These are phyloP conservation scores for Perognathus longimembris DNA, from an alignment of 2,113 vertebrate species.

Conservation along the genomic window DNA sequence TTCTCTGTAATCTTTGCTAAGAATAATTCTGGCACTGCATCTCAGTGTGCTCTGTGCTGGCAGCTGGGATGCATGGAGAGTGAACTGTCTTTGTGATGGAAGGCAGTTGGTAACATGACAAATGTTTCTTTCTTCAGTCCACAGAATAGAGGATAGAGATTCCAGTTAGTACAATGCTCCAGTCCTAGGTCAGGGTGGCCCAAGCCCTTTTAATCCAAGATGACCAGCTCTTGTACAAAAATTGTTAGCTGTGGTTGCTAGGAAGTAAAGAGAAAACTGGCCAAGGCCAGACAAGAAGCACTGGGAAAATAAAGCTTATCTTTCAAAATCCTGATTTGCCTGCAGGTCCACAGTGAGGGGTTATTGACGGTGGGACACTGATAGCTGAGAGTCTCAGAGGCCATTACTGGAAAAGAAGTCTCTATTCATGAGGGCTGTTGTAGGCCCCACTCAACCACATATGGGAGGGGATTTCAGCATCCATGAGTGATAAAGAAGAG, in stretches of 20 bases:
- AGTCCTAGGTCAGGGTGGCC: not conserved
- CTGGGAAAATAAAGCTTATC: not conserved
- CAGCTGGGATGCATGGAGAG: not conserved
- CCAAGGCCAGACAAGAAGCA: not conserved
- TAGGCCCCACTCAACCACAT: not conserved
- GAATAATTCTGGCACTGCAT: not conserved
- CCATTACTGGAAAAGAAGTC: too few species aligned
- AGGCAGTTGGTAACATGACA: not conserved
- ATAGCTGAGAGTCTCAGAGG: too few species aligned
- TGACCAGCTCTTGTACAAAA: not conserved
- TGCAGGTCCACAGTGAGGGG: not conserved
- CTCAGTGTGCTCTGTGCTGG: not conserved
- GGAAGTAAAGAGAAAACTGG: not conserved
- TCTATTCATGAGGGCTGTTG: not conserved
- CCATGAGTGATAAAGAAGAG: not conserved
- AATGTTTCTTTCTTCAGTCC: not conserved
- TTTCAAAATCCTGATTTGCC: not conserved
- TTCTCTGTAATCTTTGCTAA: not conserved
- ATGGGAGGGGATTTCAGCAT: not conserved
- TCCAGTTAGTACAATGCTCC: not conserved
- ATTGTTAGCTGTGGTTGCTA: not conserved
- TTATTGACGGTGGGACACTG: not conserved
- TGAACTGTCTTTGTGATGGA: not conserved
- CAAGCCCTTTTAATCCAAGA: not conserved
- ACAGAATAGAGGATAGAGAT: not conserved